These are phyloP conservation scores for Chelonia mydas DNA, from an alignment of 2,797 vertebrate genomes.

Conservation along the genomic window DNA sequence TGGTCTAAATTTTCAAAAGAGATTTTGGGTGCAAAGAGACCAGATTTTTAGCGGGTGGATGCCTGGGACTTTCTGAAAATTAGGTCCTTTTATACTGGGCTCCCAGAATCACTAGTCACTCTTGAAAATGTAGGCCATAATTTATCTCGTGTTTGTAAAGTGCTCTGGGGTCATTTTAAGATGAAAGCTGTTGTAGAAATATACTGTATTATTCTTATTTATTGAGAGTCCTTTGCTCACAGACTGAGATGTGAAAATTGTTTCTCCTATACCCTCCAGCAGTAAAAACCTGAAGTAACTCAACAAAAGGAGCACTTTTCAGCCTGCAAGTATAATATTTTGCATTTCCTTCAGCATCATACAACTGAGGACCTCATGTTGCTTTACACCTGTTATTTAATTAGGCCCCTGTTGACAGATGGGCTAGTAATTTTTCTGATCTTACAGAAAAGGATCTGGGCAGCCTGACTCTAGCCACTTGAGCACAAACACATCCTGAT, in stretches of 20 bases:
- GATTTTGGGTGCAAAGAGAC: background rate
- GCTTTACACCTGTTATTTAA: background rate
- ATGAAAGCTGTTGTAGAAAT: too few species aligned
- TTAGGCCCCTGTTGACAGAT: background rate
- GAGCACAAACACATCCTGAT: background rate
- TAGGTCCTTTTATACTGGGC: too few species aligned
- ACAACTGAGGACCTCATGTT: too few species aligned
- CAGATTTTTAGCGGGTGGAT: too few species aligned
- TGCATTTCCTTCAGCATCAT: background rate
- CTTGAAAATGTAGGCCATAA: too few species aligned
- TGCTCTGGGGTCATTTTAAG: too few species aligned
- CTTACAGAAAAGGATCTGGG: rapidly evolving
- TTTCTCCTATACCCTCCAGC: background rate
- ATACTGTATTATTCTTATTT: background rate
- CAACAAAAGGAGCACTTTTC: background rate
- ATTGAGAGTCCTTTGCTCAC: background rate
- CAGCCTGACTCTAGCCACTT: rapidly evolving
- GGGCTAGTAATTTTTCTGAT: background rate
- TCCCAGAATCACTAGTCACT: too few species aligned
- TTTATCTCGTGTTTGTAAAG: too few species aligned
- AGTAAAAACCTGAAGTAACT: background rate
- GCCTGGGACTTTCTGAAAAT: too few species aligned
- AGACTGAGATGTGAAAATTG: rapidly evolving
- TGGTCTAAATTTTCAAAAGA: background rate
- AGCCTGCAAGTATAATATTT: rapidly evolving